Percentiles rank a stretch among this genome's conserved stretches.
Conservation (phyloP, 2,888 invertebrate genomes). For the Anoncus sp. region DNA sequence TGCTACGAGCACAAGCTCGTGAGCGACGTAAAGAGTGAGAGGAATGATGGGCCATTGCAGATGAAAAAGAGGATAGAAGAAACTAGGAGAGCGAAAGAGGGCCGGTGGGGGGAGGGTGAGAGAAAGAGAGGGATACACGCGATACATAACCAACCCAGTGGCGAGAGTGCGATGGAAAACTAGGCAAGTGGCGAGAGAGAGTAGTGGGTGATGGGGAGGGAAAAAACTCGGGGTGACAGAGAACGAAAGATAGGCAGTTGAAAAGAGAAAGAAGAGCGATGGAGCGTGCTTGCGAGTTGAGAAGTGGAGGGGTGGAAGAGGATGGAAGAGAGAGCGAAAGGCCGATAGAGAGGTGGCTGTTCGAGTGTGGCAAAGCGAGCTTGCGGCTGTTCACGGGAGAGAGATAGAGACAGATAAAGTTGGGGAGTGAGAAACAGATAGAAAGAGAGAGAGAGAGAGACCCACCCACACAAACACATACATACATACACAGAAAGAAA, state of each 20-base stretch:
- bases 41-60: constrained; percentile 29
- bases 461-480: too few species aligned
- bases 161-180: constrained; percentile 36
- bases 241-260: constrained; percentile 48
- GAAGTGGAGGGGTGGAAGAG: constrained; percentile 53
- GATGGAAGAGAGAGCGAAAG: constrained; percentile 30
- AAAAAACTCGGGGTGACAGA: constrained; percentile 47
- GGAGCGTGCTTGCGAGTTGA: constrained; percentile 54
- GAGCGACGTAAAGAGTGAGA: constrained; percentile 34
- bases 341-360: constrained; percentile 57
- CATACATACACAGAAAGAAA: constrained; percentile 19
- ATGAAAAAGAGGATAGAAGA: constrained; percentile 37
- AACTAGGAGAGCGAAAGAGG: constrained; percentile 18
- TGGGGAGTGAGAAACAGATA: constrained; percentile 44
- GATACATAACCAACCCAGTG: constrained; percentile 15
- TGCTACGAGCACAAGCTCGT: constrained; percentile 30
- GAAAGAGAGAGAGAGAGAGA: constrained; percentile 39
- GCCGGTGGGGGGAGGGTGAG: constrained; percentile 18
- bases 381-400: constrained; percentile 47
- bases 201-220: constrained; percentile 28
- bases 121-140: constrained; percentile 33
- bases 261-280: constrained; percentile 51
- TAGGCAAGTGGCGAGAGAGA: constrained; percentile 27
- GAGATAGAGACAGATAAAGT: constrained; percentile 48
- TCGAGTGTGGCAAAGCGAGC: constrained; percentile 57